Conservation (phyloP, 2,797 vertebrate species). For the Rhinoraja longicauda region DNA sequence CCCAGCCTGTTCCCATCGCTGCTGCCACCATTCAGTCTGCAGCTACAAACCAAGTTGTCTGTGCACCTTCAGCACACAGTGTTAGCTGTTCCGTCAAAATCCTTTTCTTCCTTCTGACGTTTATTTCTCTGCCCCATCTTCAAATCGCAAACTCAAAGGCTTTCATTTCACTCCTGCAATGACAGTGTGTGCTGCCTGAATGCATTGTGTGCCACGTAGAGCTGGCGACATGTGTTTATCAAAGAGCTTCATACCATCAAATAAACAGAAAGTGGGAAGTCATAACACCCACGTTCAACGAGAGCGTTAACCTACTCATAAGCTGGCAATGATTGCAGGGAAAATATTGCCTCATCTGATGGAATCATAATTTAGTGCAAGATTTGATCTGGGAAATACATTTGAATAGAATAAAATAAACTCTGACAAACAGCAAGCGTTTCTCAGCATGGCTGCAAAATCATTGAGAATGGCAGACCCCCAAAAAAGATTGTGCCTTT, state of each 20-base stretch:
- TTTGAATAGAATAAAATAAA: not conserved
- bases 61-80: too few relatives aligned
- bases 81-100: too few relatives aligned
- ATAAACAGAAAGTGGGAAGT: not conserved
- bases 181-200: not conserved
- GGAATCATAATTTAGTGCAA: not conserved
- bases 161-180: not conserved
- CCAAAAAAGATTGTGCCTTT: too few relatives aligned
- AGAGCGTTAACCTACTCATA: not conserved
- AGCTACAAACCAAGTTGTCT: too few relatives aligned
- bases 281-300: not conserved
- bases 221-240: not conserved
- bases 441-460: not conserved
- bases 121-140: not conserved
- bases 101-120: not conserved
- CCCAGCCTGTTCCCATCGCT: too few relatives aligned
- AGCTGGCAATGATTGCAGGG: not conserved
- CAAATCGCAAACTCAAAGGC: not conserved
- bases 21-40: too few relatives aligned
- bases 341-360: not conserved
- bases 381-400: not conserved
- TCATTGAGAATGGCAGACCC: not conserved
- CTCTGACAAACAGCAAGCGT: not conserved
- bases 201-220: not conserved
- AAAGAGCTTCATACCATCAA: not conserved